These are phyloP conservation scores for Oceanites oceanicus DNA, from an alignment of 2,113 vertebrate genomes.

Conservation along the genomic window DNA sequence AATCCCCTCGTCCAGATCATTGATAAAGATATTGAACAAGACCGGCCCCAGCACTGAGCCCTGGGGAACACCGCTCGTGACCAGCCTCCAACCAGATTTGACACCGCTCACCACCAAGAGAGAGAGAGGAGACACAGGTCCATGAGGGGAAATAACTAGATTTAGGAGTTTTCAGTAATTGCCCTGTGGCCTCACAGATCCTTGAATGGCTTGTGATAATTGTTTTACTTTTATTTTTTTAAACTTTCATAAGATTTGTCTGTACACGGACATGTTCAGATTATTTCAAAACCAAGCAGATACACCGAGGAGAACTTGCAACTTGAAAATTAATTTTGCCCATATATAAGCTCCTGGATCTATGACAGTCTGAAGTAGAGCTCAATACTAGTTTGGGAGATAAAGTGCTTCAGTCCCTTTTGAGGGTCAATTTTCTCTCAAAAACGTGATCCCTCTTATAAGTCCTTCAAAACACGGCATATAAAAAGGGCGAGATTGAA, in stretches of 20 bases:
- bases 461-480: background rate
- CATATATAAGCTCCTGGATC: background rate
- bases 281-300: background rate
- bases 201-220: background rate
- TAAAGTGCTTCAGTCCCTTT: background rate
- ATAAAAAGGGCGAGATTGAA: background rate
- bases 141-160: background rate
- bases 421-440: background rate
- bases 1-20: too few relatives aligned
- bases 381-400: background rate
- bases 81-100: too few relatives aligned
- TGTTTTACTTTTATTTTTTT: background rate
- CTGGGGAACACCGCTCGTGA: too few relatives aligned
- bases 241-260: background rate
- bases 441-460: background rate
- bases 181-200: background rate
- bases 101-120: too few relatives aligned
- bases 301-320: background rate
- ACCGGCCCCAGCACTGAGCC: too few relatives aligned
- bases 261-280: background rate
- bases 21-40: too few relatives aligned
- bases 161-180: background rate
- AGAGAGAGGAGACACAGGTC: background rate
- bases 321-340: background rate
- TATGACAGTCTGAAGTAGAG: background rate